These are phyloP conservation scores for Pygoscelis antarcticus DNA, from an alignment of 2,113 vertebrate genomes.

Conservation along the genomic window DNA sequence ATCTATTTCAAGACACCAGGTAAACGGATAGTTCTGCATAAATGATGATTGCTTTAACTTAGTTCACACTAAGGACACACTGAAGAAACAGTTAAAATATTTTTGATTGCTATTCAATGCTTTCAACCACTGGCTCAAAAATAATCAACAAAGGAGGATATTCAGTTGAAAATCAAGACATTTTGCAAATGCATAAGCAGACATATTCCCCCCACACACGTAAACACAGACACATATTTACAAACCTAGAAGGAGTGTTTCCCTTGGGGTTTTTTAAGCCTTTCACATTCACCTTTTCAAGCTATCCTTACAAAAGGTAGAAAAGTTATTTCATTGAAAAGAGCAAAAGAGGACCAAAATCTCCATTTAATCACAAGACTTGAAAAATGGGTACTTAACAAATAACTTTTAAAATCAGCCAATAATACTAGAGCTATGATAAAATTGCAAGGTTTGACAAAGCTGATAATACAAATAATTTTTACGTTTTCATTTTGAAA, in stretches of 20 bases:
- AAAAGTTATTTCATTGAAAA: background rate
- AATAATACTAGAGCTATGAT: background rate
- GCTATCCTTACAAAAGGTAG: background rate
- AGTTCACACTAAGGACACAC: background rate
- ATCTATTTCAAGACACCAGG: slow-evolving; percentile 22
- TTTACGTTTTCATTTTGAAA: background rate
- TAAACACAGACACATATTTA: background rate
- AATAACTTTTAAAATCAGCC: background rate
- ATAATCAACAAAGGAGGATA: background rate
- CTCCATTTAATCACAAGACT: background rate
- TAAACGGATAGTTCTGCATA: background rate
- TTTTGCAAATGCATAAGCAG: background rate
- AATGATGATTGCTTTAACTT: background rate
- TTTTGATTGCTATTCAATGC: background rate
- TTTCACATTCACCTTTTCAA: background rate
- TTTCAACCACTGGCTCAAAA: background rate
- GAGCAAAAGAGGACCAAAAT: background rate
- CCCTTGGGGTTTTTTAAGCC: background rate
- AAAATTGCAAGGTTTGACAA: background rate
- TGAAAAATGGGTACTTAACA: background rate
- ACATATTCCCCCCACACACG: background rate
- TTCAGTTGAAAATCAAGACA: background rate
- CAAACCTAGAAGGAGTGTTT: background rate
- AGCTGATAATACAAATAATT: background rate
- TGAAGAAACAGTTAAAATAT: background rate